Percentiles rank a stretch among this genome's conserved stretches.
These are phyloP conservation scores for Pseudoips prasinana DNA, from an alignment of 2,888 invertebrate species.

Conservation along the genomic window DNA sequence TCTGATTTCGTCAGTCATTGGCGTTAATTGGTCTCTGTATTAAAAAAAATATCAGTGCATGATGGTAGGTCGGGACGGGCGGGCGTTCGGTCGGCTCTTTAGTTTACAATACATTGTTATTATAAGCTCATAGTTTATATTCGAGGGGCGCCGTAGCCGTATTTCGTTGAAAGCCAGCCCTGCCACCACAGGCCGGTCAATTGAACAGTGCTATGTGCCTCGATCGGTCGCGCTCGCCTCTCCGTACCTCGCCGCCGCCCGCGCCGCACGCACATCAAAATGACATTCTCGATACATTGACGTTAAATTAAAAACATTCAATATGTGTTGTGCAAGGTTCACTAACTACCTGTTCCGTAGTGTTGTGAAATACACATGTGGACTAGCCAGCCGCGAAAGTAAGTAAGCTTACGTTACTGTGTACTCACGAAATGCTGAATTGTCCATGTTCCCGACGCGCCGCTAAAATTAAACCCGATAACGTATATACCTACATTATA, in stretches of 20 bases:
- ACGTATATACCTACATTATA: slow-evolving; percentile 23
- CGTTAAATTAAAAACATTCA: slow-evolving; percentile 48
- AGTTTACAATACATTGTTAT: slow-evolving; percentile 33
- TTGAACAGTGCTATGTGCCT: slow-evolving; percentile 65
- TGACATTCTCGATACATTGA: slow-evolving; percentile 60
- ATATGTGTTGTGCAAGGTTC: slow-evolving; percentile 73
- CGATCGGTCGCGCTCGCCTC: slow-evolving; percentile 49
- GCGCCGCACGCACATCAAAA: slow-evolving; percentile 48
- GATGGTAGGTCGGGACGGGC: slow-evolving; percentile 43
- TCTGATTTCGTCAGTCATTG: slow-evolving; percentile 70
- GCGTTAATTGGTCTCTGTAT: slow-evolving; percentile 66
- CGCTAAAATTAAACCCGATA: slow-evolving; percentile 47
- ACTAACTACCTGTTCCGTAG: slow-evolving; percentile 72
- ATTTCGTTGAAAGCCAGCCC: too few relatives aligned
- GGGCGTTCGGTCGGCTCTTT: slow-evolving; percentile 24
- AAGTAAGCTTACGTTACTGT: slow-evolving; percentile 41
- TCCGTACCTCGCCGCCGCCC: slow-evolving; percentile 37
- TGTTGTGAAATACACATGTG: slow-evolving; percentile 77
- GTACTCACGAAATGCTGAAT: slow-evolving; percentile 5
- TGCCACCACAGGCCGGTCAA: slow-evolving; percentile 47
- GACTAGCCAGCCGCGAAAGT: slow-evolving; percentile 74
- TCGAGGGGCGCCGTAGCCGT: slow-evolving; percentile 49
- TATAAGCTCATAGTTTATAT: slow-evolving; percentile 48
- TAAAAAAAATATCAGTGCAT: slow-evolving; percentile 69
- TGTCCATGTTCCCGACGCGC: slow-evolving; percentile 34